Conservation (phyloP, 2,888 invertebrate species). For the Caenorhabditis sulstoni region DNA sequence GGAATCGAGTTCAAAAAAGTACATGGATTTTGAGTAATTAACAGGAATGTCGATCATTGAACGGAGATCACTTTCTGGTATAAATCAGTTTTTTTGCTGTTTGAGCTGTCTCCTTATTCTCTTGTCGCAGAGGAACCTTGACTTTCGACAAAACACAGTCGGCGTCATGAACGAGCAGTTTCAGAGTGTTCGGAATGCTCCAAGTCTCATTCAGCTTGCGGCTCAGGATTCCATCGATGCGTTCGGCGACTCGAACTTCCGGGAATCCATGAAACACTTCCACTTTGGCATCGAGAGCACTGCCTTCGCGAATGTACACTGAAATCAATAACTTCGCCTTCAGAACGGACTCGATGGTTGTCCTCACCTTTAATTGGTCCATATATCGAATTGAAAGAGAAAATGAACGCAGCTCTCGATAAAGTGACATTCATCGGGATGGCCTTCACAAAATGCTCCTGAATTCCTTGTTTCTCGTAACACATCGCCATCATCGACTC, state of each 20-base stretch:
- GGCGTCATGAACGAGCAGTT: conserved; percentile 1
- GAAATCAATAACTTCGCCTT: conserved; percentile 5
- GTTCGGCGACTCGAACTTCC: conserved; percentile 8
- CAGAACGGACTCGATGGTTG: no score
- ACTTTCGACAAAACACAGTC: conserved; percentile 19
- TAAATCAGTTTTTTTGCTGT: neutral
- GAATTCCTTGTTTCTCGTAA: conserved; percentile 18
- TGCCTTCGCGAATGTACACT: conserved; percentile 26
- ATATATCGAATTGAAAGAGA: conserved; percentile 19
- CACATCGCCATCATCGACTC: conserved; percentile 28
- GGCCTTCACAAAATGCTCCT: neutral
- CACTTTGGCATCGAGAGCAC: conserved; percentile 19
- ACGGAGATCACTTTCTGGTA: neutral
- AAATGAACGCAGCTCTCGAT: neutral
- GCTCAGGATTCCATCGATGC: conserved; percentile 23
- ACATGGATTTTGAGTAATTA: no score
- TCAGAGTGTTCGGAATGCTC: conserved; percentile 39
- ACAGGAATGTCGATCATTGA: no score
- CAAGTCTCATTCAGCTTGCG: conserved; percentile 37
- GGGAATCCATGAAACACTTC: conserved; percentile 14
- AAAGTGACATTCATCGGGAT: conserved; percentile 25
- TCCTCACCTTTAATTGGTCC: conserved; percentile 29
- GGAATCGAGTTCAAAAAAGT: neutral
- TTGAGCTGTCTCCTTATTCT: conserved; percentile 18
- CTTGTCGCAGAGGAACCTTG: conserved; percentile 21